Evolutionary conservation across 2,113 vertebrate genomes (phyloP), one percentile per base, ranked within the genome.

Genomic region (Pluvialis apricaria): DNA sequence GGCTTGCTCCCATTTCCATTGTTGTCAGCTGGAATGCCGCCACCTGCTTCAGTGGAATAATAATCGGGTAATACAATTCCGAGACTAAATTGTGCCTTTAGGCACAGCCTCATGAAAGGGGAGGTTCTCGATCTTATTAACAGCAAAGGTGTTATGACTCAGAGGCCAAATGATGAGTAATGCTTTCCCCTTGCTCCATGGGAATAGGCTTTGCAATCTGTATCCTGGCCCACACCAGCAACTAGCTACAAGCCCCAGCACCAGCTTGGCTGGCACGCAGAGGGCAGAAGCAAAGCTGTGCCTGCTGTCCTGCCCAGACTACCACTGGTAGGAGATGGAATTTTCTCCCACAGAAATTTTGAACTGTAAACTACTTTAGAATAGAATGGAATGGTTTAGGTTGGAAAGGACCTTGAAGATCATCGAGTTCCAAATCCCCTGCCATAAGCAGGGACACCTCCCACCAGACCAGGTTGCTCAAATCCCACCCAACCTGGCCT

Each of bases 61-160:
- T 82, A 73, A 92, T 62, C 26, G 15, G 84, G 64, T 94, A 91
- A 88, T 19, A 80, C 36, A 76, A 85, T 70, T 86, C 47, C 0
- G 34, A 85, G 71, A 73, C 71, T 73, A 88, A 92, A 95, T 45
- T 85, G 70, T 95, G 94, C 92, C 95, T 93, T 91, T 45, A 80
- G 94, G 95, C 71, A 82, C 66, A 58, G 78, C 73, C 94, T 92
- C 87, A 52, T 89, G 83, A 91, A 94, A 96, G 42, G 71, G 55
- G 84, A 94, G 94, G 82, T 34, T 89, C 84, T 82, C 15, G 4
- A 91, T 44, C 54, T 87, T 40, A 68, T 51, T 92, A 90, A 55
- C 92, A 93, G 87, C 40, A 94, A 94, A 96, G 85, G 71, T 83
- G 71, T 28, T 65, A 3, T 61, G 81, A 94, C 82, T 97, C 75